These are phyloP conservation scores for Phalera bucephala DNA, from an alignment of 2,888 invertebrate species.

Conservation along the genomic window DNA sequence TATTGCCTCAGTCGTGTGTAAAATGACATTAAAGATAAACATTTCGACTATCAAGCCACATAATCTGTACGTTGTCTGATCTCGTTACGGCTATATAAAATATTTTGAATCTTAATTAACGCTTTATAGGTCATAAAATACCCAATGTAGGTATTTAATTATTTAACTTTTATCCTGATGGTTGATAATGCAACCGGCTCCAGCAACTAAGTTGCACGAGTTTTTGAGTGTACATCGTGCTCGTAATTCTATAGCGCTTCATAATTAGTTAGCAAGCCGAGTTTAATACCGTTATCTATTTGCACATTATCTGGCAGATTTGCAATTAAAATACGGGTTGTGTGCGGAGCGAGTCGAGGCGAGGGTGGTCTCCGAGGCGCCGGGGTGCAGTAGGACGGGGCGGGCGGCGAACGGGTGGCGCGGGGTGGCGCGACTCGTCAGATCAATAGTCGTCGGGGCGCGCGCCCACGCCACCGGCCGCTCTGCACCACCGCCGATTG, in stretches of 20 bases:
- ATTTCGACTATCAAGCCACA: slow-evolving; percentile 28
- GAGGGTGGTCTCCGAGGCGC: slow-evolving; percentile 42
- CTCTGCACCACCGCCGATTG: slow-evolving; percentile 76
- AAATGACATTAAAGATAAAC: slow-evolving; percentile 43
- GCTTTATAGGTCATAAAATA: no score
- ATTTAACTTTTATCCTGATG: neutral
- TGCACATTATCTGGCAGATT: slow-evolving; percentile 82
- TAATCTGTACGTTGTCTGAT: slow-evolving; percentile 24
- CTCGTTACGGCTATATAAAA: no score
- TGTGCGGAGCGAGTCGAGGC: slow-evolving; percentile 46
- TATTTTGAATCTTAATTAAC: no score
- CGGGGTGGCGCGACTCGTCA: slow-evolving; percentile 63
- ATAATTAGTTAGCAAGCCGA: slow-evolving; percentile 76
- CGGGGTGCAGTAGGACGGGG: slow-evolving; percentile 36
- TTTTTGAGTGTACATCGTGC: slow-evolving; percentile 24
- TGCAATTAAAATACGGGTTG: slow-evolving; percentile 82
- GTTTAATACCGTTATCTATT: slow-evolving; percentile 82
- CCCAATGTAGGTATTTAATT: no score
- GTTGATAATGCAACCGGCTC: neutral
- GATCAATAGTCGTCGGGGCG: slow-evolving; percentile 80
- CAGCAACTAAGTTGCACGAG: slow-evolving; percentile 27
- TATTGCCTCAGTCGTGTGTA: slow-evolving; percentile 52
- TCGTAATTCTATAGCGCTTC: slow-evolving; percentile 63
- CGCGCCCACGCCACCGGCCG: slow-evolving; percentile 68
- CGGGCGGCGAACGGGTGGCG: slow-evolving; percentile 38